phyloP scores from a whole-genome alignment of 1,140 invertebrate species.

The Doryteuthis pealeii region DNA sequence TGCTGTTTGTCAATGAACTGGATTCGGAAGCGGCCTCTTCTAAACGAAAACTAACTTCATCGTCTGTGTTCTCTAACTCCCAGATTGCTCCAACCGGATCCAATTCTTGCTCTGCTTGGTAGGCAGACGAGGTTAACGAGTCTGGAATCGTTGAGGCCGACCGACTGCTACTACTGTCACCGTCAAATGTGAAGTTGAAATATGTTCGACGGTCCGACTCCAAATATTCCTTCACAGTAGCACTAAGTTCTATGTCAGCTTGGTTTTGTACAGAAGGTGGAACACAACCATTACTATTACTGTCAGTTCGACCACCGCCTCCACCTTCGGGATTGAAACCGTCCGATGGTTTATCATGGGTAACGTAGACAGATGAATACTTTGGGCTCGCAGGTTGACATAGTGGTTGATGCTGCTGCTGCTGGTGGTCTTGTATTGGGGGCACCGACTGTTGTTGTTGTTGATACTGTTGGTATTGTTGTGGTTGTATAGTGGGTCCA shows the following conservation, averaged over 20 bases:
- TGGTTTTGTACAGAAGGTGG: background rate
- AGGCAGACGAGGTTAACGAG: conserved; percentile 23
- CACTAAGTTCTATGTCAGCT: conserved; percentile 20
- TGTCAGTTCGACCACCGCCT: no score
- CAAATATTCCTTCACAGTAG: conserved; percentile 34
- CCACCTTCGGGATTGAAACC: no score
- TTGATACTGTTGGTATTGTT: background rate
- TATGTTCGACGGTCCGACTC: conserved; percentile 39
- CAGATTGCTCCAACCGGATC: background rate
- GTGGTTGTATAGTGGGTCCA: background rate
- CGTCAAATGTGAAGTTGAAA: conserved; percentile 48
- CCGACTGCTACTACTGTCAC: conserved; percentile 24
- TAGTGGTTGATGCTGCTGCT: no score
- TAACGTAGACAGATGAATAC: no score
- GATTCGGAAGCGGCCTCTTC: background rate
- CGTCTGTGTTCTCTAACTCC: conserved; percentile 10
- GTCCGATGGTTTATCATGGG: no score
- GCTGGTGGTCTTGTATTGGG: no score
- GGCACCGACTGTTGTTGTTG: no score
- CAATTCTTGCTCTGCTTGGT: background rate
- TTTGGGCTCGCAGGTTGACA: no score
- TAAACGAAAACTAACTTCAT: conserved; percentile 7
- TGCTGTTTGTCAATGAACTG: background rate
- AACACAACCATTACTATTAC: no score
- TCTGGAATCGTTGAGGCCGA: conserved; percentile 20